Percentiles rank a stretch among this genome's conserved stretches.
phyloP scores from a whole-genome alignment of 2,113 vertebrate species.

The Rhynchomys soricoides region DNA sequence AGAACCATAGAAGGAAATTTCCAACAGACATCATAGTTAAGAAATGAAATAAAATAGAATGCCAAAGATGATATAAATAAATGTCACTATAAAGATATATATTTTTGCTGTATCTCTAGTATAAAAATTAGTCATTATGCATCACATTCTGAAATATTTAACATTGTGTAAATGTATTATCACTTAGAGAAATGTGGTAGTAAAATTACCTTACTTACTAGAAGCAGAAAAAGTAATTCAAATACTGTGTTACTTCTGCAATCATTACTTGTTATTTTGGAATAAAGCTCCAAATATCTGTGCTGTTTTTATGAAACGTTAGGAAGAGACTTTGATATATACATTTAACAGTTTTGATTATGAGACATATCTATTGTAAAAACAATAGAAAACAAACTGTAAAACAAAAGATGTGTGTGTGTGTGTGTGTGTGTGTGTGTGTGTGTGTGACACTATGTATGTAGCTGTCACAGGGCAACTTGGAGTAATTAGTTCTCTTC shows the following conservation, averaged over 20 bases:
- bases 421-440: not conserved
- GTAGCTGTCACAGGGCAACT: not conserved
- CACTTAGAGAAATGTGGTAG: constrained; percentile 20
- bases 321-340: not conserved
- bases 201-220: not conserved
- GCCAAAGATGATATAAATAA: constrained; percentile 9
- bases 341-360: not conserved
- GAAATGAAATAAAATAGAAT: constrained; percentile 4
- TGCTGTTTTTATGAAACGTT: not conserved
- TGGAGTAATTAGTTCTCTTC: no score
- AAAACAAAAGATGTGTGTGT: not conserved
- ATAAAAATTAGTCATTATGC: not conserved
- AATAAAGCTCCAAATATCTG: not conserved
- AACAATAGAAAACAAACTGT: not conserved
- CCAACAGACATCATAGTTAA: constrained; percentile 3
- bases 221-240: not conserved
- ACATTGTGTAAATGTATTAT: not conserved
- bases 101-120: not conserved
- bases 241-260: not conserved
- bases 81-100: not conserved
- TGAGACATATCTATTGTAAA: not conserved
- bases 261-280: not conserved
- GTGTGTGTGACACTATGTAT: not conserved
- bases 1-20: not conserved
- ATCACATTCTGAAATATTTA: not conserved